Evolutionary conservation across 1,140 invertebrate species (phyloP).

Genomic region (Conus betulinus): DNA sequence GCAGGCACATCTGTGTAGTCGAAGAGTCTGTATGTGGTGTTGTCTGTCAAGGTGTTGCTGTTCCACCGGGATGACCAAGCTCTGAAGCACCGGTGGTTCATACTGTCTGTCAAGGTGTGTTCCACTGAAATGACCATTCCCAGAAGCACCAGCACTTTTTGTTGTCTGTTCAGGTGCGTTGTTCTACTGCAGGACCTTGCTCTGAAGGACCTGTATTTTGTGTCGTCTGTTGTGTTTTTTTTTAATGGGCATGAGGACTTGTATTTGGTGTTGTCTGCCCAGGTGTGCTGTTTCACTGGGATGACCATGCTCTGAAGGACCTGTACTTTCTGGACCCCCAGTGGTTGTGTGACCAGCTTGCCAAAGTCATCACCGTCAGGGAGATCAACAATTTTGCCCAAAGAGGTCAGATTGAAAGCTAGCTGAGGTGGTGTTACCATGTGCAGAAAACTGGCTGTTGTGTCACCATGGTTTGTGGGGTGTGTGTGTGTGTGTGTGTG

Average conservation of each 20-base stretch:
- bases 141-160: background rate
- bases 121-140: background rate
- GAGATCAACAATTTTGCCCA: conserved; percentile 97
- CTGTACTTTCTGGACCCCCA: conserved; percentile 97
- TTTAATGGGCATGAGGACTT: too few relatives aligned
- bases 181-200: conserved; percentile 98
- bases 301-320: conserved; percentile 96
- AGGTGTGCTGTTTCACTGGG: conserved; percentile 97
- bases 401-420: conserved; percentile 79
- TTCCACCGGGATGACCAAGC: conserved; percentile 98
- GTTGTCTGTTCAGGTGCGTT: conserved; percentile 83
- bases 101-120: conserved; percentile 79
- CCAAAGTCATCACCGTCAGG: conserved; percentile 95
- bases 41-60: conserved; percentile 83
- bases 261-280: conserved; percentile 30
- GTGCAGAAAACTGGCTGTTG: too few relatives aligned
- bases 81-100: conserved; percentile 85
- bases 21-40: too few relatives aligned
- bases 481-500: too few relatives aligned
- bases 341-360: conserved; percentile 98
- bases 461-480: too few relatives aligned
- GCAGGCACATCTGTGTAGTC: background rate
- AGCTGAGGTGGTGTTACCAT: too few relatives aligned
- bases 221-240: conserved; percentile 70
- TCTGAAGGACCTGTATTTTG: conserved; percentile 94